Evolutionary conservation across 2,113 vertebrate genomes (phyloP).

Genomic region (Asarcornis scutulata): DNA sequence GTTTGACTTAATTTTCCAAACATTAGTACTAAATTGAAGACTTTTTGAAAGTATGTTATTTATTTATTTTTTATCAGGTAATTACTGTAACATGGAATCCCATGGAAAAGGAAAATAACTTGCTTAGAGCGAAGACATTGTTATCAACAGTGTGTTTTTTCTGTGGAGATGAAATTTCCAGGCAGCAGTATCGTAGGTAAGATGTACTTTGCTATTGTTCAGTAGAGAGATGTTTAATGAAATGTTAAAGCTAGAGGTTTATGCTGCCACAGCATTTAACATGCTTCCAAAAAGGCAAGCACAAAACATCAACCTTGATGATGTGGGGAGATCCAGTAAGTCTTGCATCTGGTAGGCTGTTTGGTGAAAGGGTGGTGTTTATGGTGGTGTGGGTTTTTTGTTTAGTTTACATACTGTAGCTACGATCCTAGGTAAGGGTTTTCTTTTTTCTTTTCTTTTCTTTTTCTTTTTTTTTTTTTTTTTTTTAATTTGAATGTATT

Average conservation of each 20-base stretch:
- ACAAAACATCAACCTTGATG: neutral
- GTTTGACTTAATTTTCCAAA: neutral
- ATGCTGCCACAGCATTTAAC: neutral
- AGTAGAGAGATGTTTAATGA: neutral
- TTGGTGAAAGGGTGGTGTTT: neutral
- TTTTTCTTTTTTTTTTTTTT: no score
- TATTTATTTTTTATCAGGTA: slow-evolving; percentile 74
- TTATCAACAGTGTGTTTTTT: slow-evolving; percentile 87
- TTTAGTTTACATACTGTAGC: neutral
- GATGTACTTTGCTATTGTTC: neutral
- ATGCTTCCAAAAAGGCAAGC: neutral
- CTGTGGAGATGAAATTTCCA: slow-evolving; percentile 92
- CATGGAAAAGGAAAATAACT: slow-evolving; percentile 63
- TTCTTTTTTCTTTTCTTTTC: no score
- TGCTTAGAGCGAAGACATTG: slow-evolving; percentile 61
- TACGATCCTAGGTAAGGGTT: no score
- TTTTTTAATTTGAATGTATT: no score
- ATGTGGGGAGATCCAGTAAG: neutral
- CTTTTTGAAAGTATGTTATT: neutral
- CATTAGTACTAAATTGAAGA: neutral
- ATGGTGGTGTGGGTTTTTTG: neutral
- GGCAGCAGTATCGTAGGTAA: slow-evolving; percentile 92
- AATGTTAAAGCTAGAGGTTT: neutral
- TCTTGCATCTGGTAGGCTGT: neutral
- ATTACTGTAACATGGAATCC: slow-evolving; percentile 85